Base-by-base conservation (phyloP, 1,140 invertebrate genomes). In the Drosophila arizonae region DNA sequence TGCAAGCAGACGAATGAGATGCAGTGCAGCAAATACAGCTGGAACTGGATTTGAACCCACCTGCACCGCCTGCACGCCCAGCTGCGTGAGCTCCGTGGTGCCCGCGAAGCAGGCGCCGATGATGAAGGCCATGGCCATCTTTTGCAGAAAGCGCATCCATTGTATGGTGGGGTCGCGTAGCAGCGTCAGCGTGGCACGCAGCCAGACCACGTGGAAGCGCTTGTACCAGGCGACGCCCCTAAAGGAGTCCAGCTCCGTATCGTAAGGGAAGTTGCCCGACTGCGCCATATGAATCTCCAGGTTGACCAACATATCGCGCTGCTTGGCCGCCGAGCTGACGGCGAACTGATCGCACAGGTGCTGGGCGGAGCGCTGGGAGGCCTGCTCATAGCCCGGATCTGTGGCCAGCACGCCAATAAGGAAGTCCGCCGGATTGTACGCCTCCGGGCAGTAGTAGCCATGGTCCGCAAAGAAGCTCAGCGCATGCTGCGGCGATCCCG, bases 381-480 rank as follows among this genome's bases (percentile, higher is more conserved):
- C 94, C 4, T 94, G 93, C 88, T 97, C 96, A 45, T 94, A 94
- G 1, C 95, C 96, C 0, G 96, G 96, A 46, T 95, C 95, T 1
- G 96, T 94, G 4, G 97, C 97, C 60, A 99, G 85, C 0, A 95
- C 96, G 62, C 96, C 95, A 60, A 99, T 96, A 76, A 97, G 96
- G 92, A 96, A 98, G 90, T 99, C 98, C 0, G 97, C 97, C 0
- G 97, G 97, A 91, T 98, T 99, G 90, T 96, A 98, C 62, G 96
- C 97, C 6, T 93, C 92, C 0, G 96, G 96, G 84, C 96, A 97
- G 6, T 93, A 92, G 92, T 96, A 96, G 6, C 96, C 96, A 33
- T 93, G 96, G 94, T 94, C 94, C 76, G 94, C 93, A 90, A 98
- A 99, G 92, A 98, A 98, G 21, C 93, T 92, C 3, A 96, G 81